Evolutionary conservation across 2,888 invertebrate genomes (phyloP).

Genomic region (Acrobasis suavella): DNA sequence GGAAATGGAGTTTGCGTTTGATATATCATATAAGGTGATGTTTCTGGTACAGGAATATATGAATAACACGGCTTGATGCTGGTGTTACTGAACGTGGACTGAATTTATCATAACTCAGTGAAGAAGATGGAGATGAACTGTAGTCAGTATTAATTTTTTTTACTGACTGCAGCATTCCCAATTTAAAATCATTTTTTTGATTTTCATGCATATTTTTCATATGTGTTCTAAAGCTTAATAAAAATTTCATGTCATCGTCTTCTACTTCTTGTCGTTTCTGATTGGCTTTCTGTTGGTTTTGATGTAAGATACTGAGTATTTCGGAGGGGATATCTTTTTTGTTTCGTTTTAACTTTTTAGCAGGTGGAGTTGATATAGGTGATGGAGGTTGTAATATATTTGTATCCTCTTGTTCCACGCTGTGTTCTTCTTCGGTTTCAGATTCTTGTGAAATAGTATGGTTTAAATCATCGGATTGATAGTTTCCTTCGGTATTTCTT

Average conservation of each 20-base stretch:
- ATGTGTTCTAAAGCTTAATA: constrained; percentile 31
- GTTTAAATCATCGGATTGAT: constrained; percentile 25
- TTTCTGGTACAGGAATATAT: constrained; percentile 24
- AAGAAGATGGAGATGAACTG: constrained; percentile 27
- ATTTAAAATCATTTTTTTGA: constrained; percentile 29
- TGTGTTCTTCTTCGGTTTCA: constrained; percentile 11
- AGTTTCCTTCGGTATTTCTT: constrained; percentile 25
- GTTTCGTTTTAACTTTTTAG: constrained; percentile 26
- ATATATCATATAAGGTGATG: constrained; percentile 24
- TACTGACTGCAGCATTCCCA: constrained; percentile 26
- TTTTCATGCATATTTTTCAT: constrained; percentile 29
- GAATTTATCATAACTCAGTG: constrained; percentile 18
- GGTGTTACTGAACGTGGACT: constrained; percentile 14
- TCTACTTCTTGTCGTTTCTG: constrained; percentile 29
- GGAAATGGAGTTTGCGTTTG: constrained; percentile 19
- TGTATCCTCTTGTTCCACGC: constrained; percentile 22
- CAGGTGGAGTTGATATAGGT: constrained; percentile 25
- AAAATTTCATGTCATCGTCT: constrained; percentile 30
- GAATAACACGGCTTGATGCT: constrained; percentile 24
- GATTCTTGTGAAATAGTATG: constrained; percentile 9
- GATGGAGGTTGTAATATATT: constrained; percentile 26
- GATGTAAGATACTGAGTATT: constrained; percentile 30
- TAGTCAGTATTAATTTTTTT: constrained; percentile 26
- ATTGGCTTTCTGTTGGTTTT: constrained; percentile 29
- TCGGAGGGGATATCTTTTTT: constrained; percentile 27